Percentiles rank a stretch among this genome's conserved stretches.
phyloP scores from a whole-genome alignment of 1,140 invertebrate species.

The Stegodyphus dumicola region DNA sequence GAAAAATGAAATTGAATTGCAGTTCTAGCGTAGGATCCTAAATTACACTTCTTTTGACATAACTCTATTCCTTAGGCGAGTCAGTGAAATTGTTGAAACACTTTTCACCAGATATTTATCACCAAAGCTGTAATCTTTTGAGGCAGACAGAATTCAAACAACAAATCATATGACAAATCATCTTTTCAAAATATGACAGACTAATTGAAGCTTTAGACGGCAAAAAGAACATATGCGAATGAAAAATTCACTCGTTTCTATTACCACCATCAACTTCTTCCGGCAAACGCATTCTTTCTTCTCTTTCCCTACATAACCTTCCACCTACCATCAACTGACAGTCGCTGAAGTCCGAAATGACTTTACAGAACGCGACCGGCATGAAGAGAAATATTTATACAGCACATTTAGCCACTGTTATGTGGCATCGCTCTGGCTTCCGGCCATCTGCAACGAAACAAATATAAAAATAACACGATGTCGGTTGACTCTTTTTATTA shows the following conservation, averaged over 20 bases:
- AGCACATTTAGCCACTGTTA: constrained; percentile 25
- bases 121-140: no score
- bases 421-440: not conserved
- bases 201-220: constrained; percentile 37
- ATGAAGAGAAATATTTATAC: constrained; percentile 37
- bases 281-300: constrained; percentile 21
- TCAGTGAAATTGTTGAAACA: no score
- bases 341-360: constrained; percentile 16
- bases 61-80: no score
- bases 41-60: no score
- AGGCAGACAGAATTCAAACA: not conserved
- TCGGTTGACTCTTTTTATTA: no score
- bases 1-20: no score
- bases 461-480: constrained; percentile 14
- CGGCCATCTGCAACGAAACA: constrained; percentile 21
- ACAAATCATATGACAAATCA: constrained; percentile 31
- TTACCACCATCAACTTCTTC: not conserved
- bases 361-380: constrained; percentile 25
- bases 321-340: constrained; percentile 32
- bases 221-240: not conserved
- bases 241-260: not conserved
- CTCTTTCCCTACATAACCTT: constrained; percentile 15
- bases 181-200: constrained; percentile 26
- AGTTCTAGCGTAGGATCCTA: no score
- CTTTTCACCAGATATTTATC: no score